Evolutionary conservation across 2,113 vertebrate genomes (phyloP), one percentile per base, ranked within the genome.

Genomic region (Falcunculus frontatus): DNA sequence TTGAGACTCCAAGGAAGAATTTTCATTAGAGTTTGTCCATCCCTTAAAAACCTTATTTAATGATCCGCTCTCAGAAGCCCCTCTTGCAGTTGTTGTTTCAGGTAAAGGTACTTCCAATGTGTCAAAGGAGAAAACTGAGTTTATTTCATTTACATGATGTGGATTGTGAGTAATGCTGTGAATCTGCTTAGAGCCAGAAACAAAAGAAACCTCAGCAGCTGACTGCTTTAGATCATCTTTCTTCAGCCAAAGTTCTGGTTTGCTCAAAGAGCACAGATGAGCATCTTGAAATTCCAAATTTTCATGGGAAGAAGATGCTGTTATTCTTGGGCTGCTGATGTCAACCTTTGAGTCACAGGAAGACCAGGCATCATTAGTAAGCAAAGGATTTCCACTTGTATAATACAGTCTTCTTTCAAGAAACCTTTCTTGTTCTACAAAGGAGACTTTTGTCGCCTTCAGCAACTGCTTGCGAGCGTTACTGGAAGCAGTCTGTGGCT

Each of bases 361-460:
- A 69, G 98, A 98, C 98, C 98, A 98, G 33, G 97, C 97, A 92
- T 98, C 98, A 42, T 97, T 93, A 67, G 97, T 89, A 27, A 95
- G 87, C 80, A 98, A 97, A 30, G 95, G 93, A 94, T 96, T 96
- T 97, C 97, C 76, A 96, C 85, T 81, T 97, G 64, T 3, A 6
- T 55, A 74, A 46, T 63, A 82, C 5, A 42, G 17, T 62, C 16
- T 78, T 80, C 60, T 81, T 73, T 88, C 85, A 79, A 29, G 42
- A 82, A 30, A 80, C 19, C 29, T 74, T 87, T 81, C 90, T 78
- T 95, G 88, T 42, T 87, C 74, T 73, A 35, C 76, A 57, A 93
- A 89, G 37, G 64, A 84, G 27, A 64, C 53, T 23, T 93, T 50
- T 22, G 81, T 49, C 21, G 79, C 87, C 30, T 87, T 93, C 75